These are phyloP conservation scores for Drosophila bocki DNA, from an alignment of 1,140 invertebrate species.

Conservation along the genomic window DNA sequence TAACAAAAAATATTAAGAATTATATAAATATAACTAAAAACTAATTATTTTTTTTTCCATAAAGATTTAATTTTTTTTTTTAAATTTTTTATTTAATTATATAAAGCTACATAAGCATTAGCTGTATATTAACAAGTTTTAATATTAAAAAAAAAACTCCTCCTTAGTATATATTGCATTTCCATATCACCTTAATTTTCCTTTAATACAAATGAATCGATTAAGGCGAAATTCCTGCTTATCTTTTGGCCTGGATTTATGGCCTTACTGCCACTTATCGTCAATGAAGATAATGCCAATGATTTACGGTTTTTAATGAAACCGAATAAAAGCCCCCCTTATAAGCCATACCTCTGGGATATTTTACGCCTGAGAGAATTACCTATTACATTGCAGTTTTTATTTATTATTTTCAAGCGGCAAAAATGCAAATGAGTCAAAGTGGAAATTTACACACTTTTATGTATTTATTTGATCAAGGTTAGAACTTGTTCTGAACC, in stretches of 20 bases:
- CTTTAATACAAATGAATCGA: background rate
- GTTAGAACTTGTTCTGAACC: conserved; percentile 26
- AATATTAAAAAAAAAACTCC: too few relatives aligned
- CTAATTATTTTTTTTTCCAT: background rate
- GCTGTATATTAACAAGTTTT: too few relatives aligned
- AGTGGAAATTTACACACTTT: conserved; percentile 31
- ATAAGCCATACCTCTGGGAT: conserved; percentile 4
- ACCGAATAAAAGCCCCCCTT: background rate
- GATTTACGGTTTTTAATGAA: conserved; percentile 8
- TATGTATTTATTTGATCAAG: conserved; percentile 29
- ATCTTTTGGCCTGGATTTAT: conserved; percentile 29
- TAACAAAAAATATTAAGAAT: background rate
- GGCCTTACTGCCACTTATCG: background rate
- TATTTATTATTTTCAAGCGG: background rate
- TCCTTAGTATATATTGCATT: background rate
- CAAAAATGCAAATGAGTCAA: conserved; percentile 41
- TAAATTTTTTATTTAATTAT: too few relatives aligned
- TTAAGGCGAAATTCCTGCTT: conserved; percentile 19
- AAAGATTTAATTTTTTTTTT: too few relatives aligned
- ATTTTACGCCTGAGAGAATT: conserved; percentile 30
- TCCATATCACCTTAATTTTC: conserved; percentile 4
- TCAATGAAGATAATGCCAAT: conserved; percentile 16
- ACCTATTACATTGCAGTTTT: conserved; percentile 3
- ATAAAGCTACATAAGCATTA: too few relatives aligned
- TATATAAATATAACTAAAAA: background rate